Evolutionary conservation across 2,113 vertebrate species (phyloP).

Genomic region (Equus quagga): DNA sequence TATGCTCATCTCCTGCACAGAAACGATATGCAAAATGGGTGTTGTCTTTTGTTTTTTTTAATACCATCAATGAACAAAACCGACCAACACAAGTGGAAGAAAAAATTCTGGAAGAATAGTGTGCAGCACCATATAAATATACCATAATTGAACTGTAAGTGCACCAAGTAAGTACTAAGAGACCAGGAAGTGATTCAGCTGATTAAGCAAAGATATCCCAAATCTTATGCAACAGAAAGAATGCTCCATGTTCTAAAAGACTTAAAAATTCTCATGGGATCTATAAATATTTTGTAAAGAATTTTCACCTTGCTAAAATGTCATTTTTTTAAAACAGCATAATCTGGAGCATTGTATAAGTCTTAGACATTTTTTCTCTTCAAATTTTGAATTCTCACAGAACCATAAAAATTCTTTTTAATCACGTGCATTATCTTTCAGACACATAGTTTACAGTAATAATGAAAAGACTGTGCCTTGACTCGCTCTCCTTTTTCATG

Average conservation of each 20-base stretch:
- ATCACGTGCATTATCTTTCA: not conserved
- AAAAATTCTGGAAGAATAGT: not conserved
- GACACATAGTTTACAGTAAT: not conserved
- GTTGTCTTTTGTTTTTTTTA: conserved; percentile 46
- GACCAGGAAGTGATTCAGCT: not conserved
- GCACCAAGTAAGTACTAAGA: not conserved
- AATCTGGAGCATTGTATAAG: not conserved
- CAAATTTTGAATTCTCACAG: not conserved
- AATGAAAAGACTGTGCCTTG: not conserved
- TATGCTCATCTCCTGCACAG: not conserved
- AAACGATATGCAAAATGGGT: not conserved
- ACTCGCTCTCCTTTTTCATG: not conserved
- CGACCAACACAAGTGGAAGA: not conserved
- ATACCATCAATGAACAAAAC: conserved; percentile 24
- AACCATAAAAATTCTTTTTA: not conserved
- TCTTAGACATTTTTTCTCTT: not conserved
- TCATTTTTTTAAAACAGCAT: not conserved
- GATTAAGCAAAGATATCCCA: not conserved
- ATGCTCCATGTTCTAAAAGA: not conserved
- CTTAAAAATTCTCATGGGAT: not conserved
- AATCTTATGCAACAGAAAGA: not conserved
- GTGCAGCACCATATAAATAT: not conserved
- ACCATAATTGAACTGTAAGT: not conserved
- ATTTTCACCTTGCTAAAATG: not conserved
- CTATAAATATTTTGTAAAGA: not conserved